Base-by-base conservation (phyloP, 92 coral and sea anemone species). In the Porites divaricata region DNA sequence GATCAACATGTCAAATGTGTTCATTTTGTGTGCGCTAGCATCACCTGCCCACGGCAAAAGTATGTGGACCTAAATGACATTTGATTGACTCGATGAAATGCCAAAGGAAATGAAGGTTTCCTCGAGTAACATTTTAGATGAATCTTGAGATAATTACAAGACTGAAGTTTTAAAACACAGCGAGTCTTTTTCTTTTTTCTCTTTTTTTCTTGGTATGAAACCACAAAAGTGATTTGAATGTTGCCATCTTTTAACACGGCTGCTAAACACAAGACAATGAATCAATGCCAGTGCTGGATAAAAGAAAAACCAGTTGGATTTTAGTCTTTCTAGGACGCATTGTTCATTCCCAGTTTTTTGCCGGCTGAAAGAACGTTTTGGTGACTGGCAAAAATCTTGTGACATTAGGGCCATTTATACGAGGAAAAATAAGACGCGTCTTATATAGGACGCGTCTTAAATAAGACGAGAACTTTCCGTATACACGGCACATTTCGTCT, bases 91-190 rank as follows among this genome's bases (percentile, higher is more conserved):
- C 10, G 24, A 26, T 75, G 54, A 26, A 16, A 11, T 24, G 23
- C 26, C 28, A 61, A 62, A 76, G 81, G 71, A 77, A 77, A 77
- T 77, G 20, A 77, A 64, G 22, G 45, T 35, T 35, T 35, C 45
- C 6, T 6, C 45, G 45, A 35, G 45, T 35, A 35, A 35, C 45
- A 35, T 35, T 35, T 35, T 35, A 35, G 45, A 35, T 35, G 45
- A 35, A 3, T 35, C 6, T 15, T 54, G 3, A 54, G 58, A 54
- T 11, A 11, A 11, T 0, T 15, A 2, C 59, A 54, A 8, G 59
- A 54, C 16, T 11, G 16, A 1, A 8, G 9, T 10, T 54, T 54
- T 54, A 15, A 54, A 54, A 54, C 14, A 9, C 10, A 54, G 17
- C n/a, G 21, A 17, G 21, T 19, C n/a, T 61, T 61, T 61, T 65